Evolutionary conservation across 1,140 invertebrate genomes (phyloP).

Genomic region (Drosophila erecta): DNA sequence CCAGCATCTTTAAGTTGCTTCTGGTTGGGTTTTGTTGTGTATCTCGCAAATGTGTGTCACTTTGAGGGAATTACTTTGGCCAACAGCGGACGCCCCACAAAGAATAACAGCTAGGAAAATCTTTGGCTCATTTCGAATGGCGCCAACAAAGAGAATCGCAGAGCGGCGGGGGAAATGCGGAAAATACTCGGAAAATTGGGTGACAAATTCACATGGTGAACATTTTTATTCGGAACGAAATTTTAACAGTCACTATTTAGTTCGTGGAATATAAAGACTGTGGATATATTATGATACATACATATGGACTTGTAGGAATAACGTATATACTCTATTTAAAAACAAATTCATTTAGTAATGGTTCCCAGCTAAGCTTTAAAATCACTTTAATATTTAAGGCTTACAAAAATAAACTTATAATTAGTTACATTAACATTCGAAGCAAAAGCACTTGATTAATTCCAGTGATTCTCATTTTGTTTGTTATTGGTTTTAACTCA

Average conservation of each 20-base stretch:
- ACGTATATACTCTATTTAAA: neutral
- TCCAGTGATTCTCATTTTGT: slow-evolving; percentile 4
- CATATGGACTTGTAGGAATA: neutral
- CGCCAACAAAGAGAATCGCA: slow-evolving; percentile 32
- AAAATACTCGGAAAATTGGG: slow-evolving; percentile 30
- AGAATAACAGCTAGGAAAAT: slow-evolving; percentile 39
- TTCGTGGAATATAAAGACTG: neutral
- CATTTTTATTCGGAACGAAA: neutral
- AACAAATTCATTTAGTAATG: neutral
- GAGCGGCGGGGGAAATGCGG: neutral
- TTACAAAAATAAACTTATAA: neutral
- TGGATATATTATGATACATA: neutral
- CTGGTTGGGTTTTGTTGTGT: slow-evolving; percentile 21
- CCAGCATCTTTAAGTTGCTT: slow-evolving; percentile 38
- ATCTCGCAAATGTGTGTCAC: slow-evolving; percentile 38
- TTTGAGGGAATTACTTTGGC: slow-evolving; percentile 38
- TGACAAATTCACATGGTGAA: slow-evolving; percentile 21
- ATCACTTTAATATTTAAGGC: neutral
- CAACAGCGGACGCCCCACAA: slow-evolving; percentile 22
- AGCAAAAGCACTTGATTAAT: neutral
- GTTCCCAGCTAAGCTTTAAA: too few relatives aligned
- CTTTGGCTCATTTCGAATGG: slow-evolving; percentile 44
- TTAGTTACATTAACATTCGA: neutral
- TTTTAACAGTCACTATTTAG: neutral
- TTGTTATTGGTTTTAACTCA: slow-evolving; percentile 20